Base-by-base conservation (phyloP, 2,113 vertebrate genomes). In the Agapornis roseicollis region DNA sequence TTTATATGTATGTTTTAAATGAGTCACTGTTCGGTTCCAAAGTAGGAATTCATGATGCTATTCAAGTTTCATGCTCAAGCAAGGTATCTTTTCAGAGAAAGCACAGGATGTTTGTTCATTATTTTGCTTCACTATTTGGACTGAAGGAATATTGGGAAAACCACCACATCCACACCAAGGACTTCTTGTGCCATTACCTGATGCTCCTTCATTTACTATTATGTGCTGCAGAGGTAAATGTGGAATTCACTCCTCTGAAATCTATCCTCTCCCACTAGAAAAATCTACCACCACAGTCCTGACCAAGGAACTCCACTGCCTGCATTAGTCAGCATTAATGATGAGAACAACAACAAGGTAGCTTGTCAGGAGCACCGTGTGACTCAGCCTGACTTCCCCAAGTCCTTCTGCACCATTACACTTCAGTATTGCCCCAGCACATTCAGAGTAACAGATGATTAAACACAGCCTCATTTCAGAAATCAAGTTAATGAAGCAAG, bases 351-450 rank as follows among this genome's bases (percentile, higher is more conserved):
- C 56, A n/a, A 64, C 1, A 2, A 64, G 44, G 69, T 22, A 78
- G 71, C 79, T 82, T 88, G 63, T 86, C 91, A 92, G 56, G 49
- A 82, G 65, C 3, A 39, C 5, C 0, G 68, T 0, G 39, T 94
- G 94, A 97, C 88, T 94, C 92, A 88, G 58, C 68, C 66, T 42
- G 39, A 76, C 88, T 90, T 80, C 66, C 74, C 17, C 84, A 25
- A 56, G 69, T 80, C 91, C 64, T 92, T 92, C 90, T 2, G 8
- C 80, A 33, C 69, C 86, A 50, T 64, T 86, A 74, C 3, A 47
- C 55, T 33, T 28, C 90, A 55, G 53, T 17, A 78, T 85, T 91
- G 90, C 82, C 85, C 73, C 66, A 85, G 70, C 65, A 82, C 41
- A 69, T 35, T 68, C 2, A 79, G 47, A 78, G 55, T 37, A 89